Base-by-base conservation (phyloP, 2,888 invertebrate genomes). In the Rhodophaea formosa region DNA sequence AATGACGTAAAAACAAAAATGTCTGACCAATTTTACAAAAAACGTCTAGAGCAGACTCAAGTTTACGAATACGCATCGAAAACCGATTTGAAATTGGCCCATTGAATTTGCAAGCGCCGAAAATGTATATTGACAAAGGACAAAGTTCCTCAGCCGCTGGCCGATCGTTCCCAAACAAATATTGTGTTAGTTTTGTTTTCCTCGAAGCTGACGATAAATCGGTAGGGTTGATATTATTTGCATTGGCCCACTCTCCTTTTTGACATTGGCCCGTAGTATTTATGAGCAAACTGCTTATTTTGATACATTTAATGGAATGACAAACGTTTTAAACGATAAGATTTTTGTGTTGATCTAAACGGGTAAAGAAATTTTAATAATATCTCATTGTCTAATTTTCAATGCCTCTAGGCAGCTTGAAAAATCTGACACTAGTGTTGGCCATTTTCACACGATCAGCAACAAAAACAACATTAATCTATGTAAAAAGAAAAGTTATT, bases 131-230 rank as follows among this genome's bases (percentile, higher is more conserved):
- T 84, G 77, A 78, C 75, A 75, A 74, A 84, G 86, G 86, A 77
- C 74, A 66, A 69, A 66, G 64, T 72, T 62, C 39, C 39, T n/a
- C 39, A 39, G 39, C 65, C 14, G 14, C 29, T 12, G 15, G 23
- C 14, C 16, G 49, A 56, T 49, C 39, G 42, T 23, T 29, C 67
- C 67, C 70, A 70, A 71, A 66, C 68, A 79, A 82, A 86, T 72
- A 80, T 76, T 69, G 67, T 66, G 61, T 72, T 67, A 69, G 74
- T 68, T 49, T 49, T 71, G 72, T 77, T 79, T 75, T 72, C 62
- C 64, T 58, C 62, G 44, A 63, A 67, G 87, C 90, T 90, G 89
- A 78, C 88, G 89, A 83, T 85, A 81, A 76, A 79, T 80, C 88
- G 84, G 86, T 73, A 91, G 86, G 82, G 81, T 75, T 72, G 70